Evolutionary conservation across 2,888 invertebrate species (phyloP).

Genomic region (Agrenia bidenticulata): DNA sequence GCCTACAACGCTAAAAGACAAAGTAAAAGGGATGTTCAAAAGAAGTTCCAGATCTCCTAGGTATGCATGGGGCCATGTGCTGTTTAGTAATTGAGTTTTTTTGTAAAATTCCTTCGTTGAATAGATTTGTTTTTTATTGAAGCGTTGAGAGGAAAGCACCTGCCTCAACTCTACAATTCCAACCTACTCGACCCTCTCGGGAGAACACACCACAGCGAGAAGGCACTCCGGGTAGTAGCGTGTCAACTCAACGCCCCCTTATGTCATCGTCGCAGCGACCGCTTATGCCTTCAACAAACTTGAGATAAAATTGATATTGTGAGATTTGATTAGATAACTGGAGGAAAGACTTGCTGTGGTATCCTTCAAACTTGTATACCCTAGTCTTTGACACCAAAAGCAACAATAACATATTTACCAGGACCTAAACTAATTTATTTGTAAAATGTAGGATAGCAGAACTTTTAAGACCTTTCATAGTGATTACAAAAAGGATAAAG

Average conservation of each 20-base stretch:
- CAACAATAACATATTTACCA: no score
- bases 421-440: no score
- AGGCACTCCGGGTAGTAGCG: constrained; percentile 38
- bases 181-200: constrained; percentile 25
- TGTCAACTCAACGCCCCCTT: constrained; percentile 52
- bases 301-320: no score
- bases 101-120: neutral
- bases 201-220: constrained; percentile 41
- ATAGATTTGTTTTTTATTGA: neutral
- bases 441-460: no score
- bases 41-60: constrained; percentile 69
- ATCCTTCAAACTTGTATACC: no score
- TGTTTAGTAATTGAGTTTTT: neutral
- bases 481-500: no score
- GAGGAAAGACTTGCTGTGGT: no score
- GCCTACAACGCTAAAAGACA: constrained; percentile 65
- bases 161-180: constrained; percentile 27
- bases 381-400: no score
- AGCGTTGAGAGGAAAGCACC: constrained; percentile 48
- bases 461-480: no score
- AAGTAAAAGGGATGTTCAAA: constrained; percentile 80
- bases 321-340: no score
- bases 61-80: constrained; percentile 56
- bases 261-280: constrained; percentile 46
- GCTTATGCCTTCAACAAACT: neutral